phyloP scores from a whole-genome alignment of 2,888 invertebrate genomes.

The Hesperia comma region DNA sequence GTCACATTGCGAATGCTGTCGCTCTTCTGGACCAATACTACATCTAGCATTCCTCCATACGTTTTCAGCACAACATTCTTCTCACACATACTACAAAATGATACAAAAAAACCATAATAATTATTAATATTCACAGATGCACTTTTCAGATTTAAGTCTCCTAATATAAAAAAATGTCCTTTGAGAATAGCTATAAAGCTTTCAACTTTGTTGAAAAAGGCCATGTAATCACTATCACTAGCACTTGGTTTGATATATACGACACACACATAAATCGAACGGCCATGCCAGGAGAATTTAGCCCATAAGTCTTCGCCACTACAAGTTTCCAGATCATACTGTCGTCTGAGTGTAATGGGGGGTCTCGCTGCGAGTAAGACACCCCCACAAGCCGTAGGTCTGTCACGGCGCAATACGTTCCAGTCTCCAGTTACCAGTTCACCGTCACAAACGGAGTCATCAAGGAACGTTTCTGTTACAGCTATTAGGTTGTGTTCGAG shows the following conservation, averaged over 20 bases:
- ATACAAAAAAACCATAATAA: constrained; percentile 11
- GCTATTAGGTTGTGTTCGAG: constrained; percentile 24
- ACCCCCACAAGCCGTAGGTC: constrained; percentile 33
- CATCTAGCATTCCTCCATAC: constrained; percentile 17
- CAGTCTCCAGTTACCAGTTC: constrained; percentile 28
- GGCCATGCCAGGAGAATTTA: constrained; percentile 21
- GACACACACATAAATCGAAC: constrained; percentile 29
- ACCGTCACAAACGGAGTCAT: constrained; percentile 26
- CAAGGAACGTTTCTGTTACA: constrained; percentile 37
- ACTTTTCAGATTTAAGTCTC: constrained; percentile 20
- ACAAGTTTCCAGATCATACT: constrained; percentile 28
- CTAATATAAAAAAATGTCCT: constrained; percentile 2
- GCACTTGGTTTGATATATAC: constrained; percentile 37
- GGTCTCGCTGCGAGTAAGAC: constrained; percentile 28
- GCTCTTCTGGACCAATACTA: constrained; percentile 9
- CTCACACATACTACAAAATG: constrained; percentile 1
- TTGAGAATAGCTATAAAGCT: background rate
- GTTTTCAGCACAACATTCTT: background rate
- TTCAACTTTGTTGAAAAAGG: constrained; percentile 25
- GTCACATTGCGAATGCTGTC: background rate
- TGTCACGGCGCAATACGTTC: constrained; percentile 35
- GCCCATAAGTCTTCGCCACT: constrained; percentile 39
- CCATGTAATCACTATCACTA: constrained; percentile 28
- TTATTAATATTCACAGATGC: constrained; percentile 12
- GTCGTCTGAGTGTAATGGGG: constrained; percentile 22